Base-by-base conservation (phyloP, 1,140 invertebrate genomes). In the Drosophila simulans region DNA sequence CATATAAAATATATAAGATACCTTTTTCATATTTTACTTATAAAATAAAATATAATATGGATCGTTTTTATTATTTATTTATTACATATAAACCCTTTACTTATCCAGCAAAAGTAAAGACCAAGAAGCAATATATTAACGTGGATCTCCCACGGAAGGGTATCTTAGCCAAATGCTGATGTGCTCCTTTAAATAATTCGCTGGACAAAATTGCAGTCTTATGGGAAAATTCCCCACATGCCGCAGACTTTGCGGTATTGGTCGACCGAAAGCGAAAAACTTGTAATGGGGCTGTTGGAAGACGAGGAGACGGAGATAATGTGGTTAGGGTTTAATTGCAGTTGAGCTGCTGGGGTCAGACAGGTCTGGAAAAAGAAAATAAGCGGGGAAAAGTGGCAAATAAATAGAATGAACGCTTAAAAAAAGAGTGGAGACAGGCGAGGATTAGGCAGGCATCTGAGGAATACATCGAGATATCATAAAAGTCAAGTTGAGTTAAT, bases 311-410 rank as follows among this genome's bases (percentile, higher is more conserved):
- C 12, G 22, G 57, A 68, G 72, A 80, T 85, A 85, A 77, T 80
- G 77, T 73, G 81, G 81, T 77, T 66, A 73, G 39, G 66, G 60
- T 58, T 85, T 85, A 80, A 80, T 83, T 83, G 80, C 80, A 80
- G 74, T 78, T 59, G 35, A 63, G 62, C 58, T 73, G 57, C 73
- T 82, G 58, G 63, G 62, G 45, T 59, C 76, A 66, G 57, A 76
- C 71, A 46, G 60, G 57, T n/a, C 25, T 31, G 25, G 15, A 12
- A 20, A 27, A 17, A 3, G 25, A 1, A 46, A 70, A 48, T 39
- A 22, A 39, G 34, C 34, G 52, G 11, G 5, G 10, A 48, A 22
- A 35, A 45, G 12, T 31, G 17, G 17, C 35, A 31, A 20, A n/a
- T 13, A 25, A 40, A 70, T 20, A 27, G 10, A 56, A 35, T 25